Evolutionary conservation across 2,113 vertebrate genomes (phyloP), one percentile per base, ranked within the genome.

Genomic region (Xyliphius kryptos): DNA sequence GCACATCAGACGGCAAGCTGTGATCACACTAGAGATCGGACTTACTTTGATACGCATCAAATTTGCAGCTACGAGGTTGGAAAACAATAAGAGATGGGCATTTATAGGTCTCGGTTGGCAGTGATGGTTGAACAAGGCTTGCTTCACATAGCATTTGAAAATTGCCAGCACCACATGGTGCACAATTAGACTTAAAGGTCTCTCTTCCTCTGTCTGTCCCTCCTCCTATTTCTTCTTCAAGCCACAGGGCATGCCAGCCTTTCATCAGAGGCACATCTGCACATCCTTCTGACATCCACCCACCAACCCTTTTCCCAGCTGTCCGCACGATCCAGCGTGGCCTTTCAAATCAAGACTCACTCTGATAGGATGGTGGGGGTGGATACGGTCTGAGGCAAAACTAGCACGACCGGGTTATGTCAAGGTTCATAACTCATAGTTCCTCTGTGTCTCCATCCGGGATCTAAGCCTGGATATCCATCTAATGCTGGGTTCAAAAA

Each of bases 221-320:
- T 59, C 17, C 56, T 47, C 41, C 37, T 51, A n/a, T 51, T 67
- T 22, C n/a, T 71, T 13, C 13, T 9, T 52, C 61, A 55, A 9
- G 70, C 46, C 66, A 69, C 57, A 53, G 63, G 64, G 62, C 55
- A 56, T 48, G 20, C 53, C 70, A 74, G 40, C 74, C 72, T 73
- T 73, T 75, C 54, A 63, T 67, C 60, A 43, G 51, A 66, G 71
- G 63, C 72, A 83, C 80, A 82, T 80, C 76, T 79, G 80, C 72
- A 76, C 49, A 10, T 61, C 32, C 16, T 47, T 12, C 3, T 55
- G 50, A 50, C 47, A 6, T 64, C 60, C 64, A 67, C 54, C 68
- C 68, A 70, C 64, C 47, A 15, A 43, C 68, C 41, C 53, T 56
- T 19, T 15, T 56, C 48, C 68, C 43, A 13, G 20, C 49, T 57